phyloP scores from a whole-genome alignment of 2,113 vertebrate genomes.

The Heliornis fulica region DNA sequence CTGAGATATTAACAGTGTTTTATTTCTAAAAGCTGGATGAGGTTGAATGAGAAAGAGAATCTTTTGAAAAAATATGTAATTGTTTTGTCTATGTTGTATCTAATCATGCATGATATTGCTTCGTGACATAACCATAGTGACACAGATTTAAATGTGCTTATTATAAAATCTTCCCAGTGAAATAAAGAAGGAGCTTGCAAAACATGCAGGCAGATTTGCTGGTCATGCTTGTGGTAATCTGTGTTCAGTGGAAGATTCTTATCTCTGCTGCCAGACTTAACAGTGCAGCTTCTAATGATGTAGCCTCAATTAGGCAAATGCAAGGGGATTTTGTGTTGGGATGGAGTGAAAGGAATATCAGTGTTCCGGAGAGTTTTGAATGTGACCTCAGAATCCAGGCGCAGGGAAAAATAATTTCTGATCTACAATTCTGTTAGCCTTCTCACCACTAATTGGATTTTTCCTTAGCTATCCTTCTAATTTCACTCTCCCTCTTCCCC shows the following conservation, averaged over 20 bases:
- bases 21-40: background rate
- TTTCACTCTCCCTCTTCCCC: background rate
- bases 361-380: background rate
- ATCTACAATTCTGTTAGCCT: conserved; percentile 35
- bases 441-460: conserved; percentile 19
- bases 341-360: background rate
- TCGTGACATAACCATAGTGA: conserved; percentile 58
- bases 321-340: background rate
- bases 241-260: conserved; percentile 35
- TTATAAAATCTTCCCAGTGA: conserved; percentile 35
- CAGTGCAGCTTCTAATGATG: conserved; percentile 16
- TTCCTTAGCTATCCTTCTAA: conserved; percentile 28
- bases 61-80: conserved; percentile 20
- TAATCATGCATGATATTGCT: conserved; percentile 50
- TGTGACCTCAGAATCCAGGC: background rate
- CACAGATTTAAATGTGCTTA: conserved; percentile 49
- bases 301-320: conserved; percentile 8
- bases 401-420: conserved; percentile 9
- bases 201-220: conserved; percentile 40
- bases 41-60: background rate
- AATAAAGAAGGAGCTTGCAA: conserved; percentile 24
- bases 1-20: background rate
- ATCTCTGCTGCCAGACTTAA: conserved; percentile 32
- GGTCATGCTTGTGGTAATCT: conserved; percentile 41
- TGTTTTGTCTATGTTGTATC: conserved; percentile 18